Evolutionary conservation across 2,888 invertebrate species (phyloP), one percentile per base, ranked within the genome.

Genomic region (Tipula lateralis): DNA sequence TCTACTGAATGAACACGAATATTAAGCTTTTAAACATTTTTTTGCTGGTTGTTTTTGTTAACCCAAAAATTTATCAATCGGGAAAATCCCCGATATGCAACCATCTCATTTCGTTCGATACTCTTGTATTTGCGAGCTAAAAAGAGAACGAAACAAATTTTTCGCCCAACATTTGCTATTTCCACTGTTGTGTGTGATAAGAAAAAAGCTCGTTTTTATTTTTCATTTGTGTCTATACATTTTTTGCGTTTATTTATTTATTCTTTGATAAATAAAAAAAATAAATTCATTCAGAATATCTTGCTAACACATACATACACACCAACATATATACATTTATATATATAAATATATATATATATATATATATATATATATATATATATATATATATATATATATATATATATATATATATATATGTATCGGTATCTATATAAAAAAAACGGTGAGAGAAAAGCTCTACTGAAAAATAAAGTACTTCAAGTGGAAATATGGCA

Each of bases 1-100:
- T 89, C 88, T 88, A 89, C 89, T 89, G 88, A 87, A 85, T 86
- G 85, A 85, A 86, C 83, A 32, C 29, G 19, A 84, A 66, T 66
- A 9, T 19, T 19, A 66, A 66, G 66, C 66, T 66, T 66, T 9
- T 24, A 81, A 81, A 80, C n/a, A 19, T 30, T 29, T 82, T 80
- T 83, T 84, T 82, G 84, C 83, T 24, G n/a, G n/a, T n/a, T 24
- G 24, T 66, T 9, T 66, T 66, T 66, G 19, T 66, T 66, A 50
- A 24, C 66, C 66, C 66, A 66, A 66, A 44, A 66, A 66, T 66
- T 24, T 66, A 66, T 66, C 66, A 66, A 66, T 66, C 24, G 66
- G 66, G 0, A 66, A 66, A 24, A 24, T 66, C 24, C n/a, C 66
- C 66, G 66, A 24, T 24, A 66, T 24, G 24, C 24, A 66, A 66